phyloP scores from a whole-genome alignment of 2,888 invertebrate genomes.

The Dioctria linearis region DNA sequence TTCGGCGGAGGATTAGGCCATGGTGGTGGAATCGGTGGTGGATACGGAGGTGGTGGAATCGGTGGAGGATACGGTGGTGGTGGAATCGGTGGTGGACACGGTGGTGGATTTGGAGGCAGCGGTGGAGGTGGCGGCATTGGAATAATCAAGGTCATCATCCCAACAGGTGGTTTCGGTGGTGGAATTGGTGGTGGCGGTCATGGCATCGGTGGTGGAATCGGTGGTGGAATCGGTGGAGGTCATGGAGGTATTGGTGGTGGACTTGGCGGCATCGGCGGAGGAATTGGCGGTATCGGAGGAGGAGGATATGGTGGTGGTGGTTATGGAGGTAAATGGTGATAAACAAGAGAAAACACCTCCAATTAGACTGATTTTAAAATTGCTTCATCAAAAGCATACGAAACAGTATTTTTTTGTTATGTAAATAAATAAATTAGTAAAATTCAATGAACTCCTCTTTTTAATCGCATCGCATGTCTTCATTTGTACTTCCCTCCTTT shows the following conservation, averaged over 20 bases:
- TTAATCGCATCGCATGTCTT: too few relatives aligned
- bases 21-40: not conserved
- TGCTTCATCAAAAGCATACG: not conserved
- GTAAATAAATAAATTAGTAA: slow-evolving; percentile 34
- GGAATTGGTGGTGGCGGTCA: not conserved
- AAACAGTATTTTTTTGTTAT: slow-evolving; percentile 28
- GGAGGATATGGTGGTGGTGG: slow-evolving; percentile 30
- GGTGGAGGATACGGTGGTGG: slow-evolving; percentile 20
- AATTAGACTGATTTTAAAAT: slow-evolving; percentile 12
- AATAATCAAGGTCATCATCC: not conserved
- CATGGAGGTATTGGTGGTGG: not conserved
- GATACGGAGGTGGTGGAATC: not conserved
- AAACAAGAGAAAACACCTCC: not conserved
- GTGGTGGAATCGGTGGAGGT: slow-evolving; percentile 15
- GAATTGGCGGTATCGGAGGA: not conserved
- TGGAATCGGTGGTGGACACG: slow-evolving; percentile 15
- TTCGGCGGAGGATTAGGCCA: not conserved
- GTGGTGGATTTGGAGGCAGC: slow-evolving; percentile 31
- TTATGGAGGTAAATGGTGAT: slow-evolving; percentile 23
- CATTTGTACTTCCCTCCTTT: too few relatives aligned
- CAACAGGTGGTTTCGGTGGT: slow-evolving; percentile 3
- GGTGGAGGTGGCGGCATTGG: slow-evolving; percentile 10
- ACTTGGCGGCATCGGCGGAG: not conserved
- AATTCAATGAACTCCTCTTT: not conserved
- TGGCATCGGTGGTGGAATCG: not conserved